phyloP scores from a whole-genome alignment of 2,797 vertebrate species.

The Cyprinella venusta region DNA sequence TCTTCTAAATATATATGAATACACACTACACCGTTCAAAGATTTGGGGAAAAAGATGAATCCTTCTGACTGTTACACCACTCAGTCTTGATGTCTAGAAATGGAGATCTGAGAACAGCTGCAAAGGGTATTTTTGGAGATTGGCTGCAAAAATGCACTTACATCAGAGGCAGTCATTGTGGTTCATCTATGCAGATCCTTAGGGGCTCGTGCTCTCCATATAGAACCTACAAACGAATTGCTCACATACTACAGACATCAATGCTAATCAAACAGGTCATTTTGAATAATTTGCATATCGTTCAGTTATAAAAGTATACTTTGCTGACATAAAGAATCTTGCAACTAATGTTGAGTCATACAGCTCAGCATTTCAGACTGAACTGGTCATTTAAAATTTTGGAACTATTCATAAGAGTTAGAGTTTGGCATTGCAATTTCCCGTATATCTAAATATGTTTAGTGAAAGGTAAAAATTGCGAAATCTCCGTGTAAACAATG shows the following conservation, averaged over 20 bases:
- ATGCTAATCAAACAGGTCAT: conserved; percentile 7
- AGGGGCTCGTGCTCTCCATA: conserved; percentile 11
- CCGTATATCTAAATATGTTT: too few species aligned
- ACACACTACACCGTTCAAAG: background rate
- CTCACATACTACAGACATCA: conserved; percentile 19
- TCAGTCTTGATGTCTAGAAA: conserved; percentile 8
- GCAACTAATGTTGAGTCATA: background rate
- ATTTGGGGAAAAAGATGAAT: background rate
- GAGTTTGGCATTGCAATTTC: too few species aligned
- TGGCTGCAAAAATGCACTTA: conserved; percentile 3
- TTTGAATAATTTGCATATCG: background rate
- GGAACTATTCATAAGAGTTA: background rate
- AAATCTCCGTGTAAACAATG: too few species aligned
- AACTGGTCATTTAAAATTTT: background rate
- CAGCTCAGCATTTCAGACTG: background rate
- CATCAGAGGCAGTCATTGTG: conserved; percentile 14
- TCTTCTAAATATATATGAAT: too few species aligned
- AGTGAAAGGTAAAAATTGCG: too few species aligned
- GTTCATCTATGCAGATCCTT: conserved; percentile 15
- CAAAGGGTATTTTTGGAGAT: conserved; percentile 40
- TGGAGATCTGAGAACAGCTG: conserved; percentile 49
- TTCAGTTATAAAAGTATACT: background rate
- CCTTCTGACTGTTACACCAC: conserved; percentile 3
- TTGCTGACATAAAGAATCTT: background rate
- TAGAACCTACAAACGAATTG: conserved; percentile 5